Evolutionary conservation across 2,888 invertebrate species (phyloP).

Genomic region (Apotomis turbidana): DNA sequence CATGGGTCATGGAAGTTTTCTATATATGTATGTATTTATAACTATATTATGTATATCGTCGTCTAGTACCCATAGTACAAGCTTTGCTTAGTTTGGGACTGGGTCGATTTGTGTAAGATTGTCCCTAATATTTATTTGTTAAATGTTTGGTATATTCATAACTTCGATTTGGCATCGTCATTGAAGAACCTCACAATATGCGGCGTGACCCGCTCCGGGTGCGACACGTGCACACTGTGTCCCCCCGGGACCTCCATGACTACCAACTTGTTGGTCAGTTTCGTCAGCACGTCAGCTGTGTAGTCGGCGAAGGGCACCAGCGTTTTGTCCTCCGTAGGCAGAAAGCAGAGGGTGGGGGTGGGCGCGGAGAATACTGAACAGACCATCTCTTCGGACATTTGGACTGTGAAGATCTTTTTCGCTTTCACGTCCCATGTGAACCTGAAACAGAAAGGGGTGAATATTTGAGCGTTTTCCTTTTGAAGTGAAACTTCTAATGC

Average conservation of each 20-base stretch:
- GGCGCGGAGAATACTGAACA: conserved; percentile 51
- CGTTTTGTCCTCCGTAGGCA: conserved; percentile 51
- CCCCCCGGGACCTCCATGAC: conserved; percentile 8
- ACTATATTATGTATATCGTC: no score
- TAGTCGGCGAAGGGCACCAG: conserved; percentile 46
- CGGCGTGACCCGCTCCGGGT: background rate
- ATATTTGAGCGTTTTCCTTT: no score
- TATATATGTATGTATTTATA: no score
- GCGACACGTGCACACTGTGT: conserved; percentile 8
- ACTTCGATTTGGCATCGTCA: conserved; percentile 4
- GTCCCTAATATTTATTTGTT: no score
- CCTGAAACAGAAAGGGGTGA: conserved; percentile 46
- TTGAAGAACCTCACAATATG: conserved; percentile 8
- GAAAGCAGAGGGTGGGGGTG: conserved; percentile 57
- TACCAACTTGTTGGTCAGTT: conserved; percentile 43
- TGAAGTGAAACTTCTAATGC: no score
- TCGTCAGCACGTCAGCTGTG: conserved; percentile 50
- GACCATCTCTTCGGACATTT: conserved; percentile 56
- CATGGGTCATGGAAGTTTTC: no score
- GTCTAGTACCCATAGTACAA: no score
- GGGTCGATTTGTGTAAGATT: no score
- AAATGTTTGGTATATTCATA: conserved; percentile 8
- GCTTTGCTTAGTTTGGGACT: no score
- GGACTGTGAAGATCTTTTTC: conserved; percentile 52
- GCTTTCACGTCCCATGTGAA: conserved; percentile 64